Conservation (phyloP, 2,888 invertebrate species). For the Invenusta paracnida region DNA sequence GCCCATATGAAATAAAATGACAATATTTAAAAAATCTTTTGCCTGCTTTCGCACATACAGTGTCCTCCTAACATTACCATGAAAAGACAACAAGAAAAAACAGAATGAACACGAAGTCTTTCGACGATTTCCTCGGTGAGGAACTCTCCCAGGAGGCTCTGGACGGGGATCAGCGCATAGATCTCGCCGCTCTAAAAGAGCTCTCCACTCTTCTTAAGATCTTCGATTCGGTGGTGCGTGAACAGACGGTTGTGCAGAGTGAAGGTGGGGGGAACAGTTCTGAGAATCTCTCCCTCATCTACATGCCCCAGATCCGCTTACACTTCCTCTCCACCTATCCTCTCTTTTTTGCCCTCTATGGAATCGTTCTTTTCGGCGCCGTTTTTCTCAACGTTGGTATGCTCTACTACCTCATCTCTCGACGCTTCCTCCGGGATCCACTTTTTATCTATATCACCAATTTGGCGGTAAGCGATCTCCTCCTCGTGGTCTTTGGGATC, state of each 20-base stretch:
- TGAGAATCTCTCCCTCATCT: constrained; percentile 2
- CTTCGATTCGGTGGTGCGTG: background rate
- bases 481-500: background rate
- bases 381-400: constrained; percentile 18
- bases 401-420: background rate
- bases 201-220: background rate
- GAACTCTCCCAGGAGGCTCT: too few species aligned
- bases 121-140: too few species aligned
- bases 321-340: background rate
- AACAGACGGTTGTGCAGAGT: background rate
- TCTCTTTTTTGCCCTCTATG: background rate
- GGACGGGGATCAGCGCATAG: too few species aligned
- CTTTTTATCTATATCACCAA: background rate
- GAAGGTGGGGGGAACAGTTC: background rate
- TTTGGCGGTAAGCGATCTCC: background rate
- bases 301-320: background rate
- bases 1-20: too few species aligned
- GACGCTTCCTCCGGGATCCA: background rate
- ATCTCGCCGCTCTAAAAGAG: background rate
- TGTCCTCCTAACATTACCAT: too few species aligned
- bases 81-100: too few species aligned
- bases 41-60: too few species aligned
- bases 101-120: too few species aligned
- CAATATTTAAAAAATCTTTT: too few species aligned
- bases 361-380: background rate